Conservation (phyloP, 2,888 invertebrate species). For the Mongoloraphidia duomilia region DNA sequence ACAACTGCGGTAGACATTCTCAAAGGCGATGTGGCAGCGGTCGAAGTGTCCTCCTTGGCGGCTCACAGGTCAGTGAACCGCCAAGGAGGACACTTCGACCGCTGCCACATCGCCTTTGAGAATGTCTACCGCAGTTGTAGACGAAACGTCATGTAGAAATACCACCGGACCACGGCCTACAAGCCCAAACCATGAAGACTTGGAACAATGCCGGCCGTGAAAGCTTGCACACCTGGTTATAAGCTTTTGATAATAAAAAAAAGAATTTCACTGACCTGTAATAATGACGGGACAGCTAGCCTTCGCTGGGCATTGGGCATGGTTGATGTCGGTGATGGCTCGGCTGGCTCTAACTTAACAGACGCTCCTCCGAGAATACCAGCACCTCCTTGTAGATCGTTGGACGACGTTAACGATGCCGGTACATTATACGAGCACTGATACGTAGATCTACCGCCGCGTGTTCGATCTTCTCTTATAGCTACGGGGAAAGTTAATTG, state of each 20-base stretch:
- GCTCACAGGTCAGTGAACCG: too few relatives aligned
- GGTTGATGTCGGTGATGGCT: conserved; percentile 31
- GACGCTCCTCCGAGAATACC: conserved; percentile 29
- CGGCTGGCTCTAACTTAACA: conserved; percentile 35
- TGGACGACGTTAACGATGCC: conserved; percentile 37
- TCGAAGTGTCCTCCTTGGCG: too few relatives aligned
- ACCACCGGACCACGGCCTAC: too few relatives aligned
- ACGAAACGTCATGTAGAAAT: too few relatives aligned
- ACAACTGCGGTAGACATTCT: too few relatives aligned
- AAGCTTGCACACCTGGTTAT: too few relatives aligned
- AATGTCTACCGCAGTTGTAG: too few relatives aligned
- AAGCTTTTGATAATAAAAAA: background rate
- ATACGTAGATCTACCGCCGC: conserved; percentile 92
- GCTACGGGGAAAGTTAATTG: conserved; percentile 34
- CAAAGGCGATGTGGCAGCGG: too few relatives aligned
- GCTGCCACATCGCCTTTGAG: too few relatives aligned
- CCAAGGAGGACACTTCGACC: too few relatives aligned
- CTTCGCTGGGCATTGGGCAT: conserved; percentile 10
- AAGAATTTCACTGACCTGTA: conserved; percentile 42
- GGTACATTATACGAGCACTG: conserved; percentile 87
- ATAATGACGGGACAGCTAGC: conserved; percentile 43
- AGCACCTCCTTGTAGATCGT: conserved; percentile 29
- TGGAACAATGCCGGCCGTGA: too few relatives aligned
- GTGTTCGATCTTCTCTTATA: conserved; percentile 84
- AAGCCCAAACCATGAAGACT: too few relatives aligned